Evolutionary conservation across 2,797 vertebrate species (phyloP), one percentile per base, ranked within the genome.

Genomic region (Enteromius unitaeniatus): DNA sequence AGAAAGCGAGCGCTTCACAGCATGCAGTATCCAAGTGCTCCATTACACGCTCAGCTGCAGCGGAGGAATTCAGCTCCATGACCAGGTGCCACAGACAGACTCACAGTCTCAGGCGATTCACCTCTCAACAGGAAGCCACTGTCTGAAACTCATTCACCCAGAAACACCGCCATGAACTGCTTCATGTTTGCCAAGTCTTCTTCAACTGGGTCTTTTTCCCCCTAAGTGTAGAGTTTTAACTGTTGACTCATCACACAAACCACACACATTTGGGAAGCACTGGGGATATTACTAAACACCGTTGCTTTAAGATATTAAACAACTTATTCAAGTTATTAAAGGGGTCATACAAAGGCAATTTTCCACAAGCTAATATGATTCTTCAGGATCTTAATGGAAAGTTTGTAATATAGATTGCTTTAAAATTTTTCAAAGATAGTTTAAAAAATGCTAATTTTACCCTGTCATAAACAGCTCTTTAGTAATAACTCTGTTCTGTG

Each of bases 31-130:
- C 92, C 90, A 93, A 92, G 81, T 86, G 86, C 81, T 89, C 88
- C 91, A 93, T 92, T 92, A 91, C 89, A 92, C 89, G 92, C 92
- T 91, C 91, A 90, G 79, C 88, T 93, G 92, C 87, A 89, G 77
- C 79, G 53, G 73, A 90, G 93, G 91, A 94, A 93, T 93, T 88
- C 85, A 87, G 91, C 92, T 88, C 74, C 51, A 81, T 70, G 80
- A 70, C 49, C 75, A 84, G 82, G 64, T 83, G 55, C 45, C 81
- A 19, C 40, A 51, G n/a, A 51, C 82, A n/a, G n/a, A 11, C 62
- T 55, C 37, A 82, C 70, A 51, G 45, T 49, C 80, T 47, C 23
- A 26, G 58, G 37, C 6, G n/a, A 60, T 62, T 77, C 75, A 42
- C 75, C 55, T 60, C 76, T 76, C 72, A 31, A 67, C 60, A 82